Evolutionary conservation across 2,113 vertebrate species (phyloP).

Genomic region (Danio rerio): DNA sequence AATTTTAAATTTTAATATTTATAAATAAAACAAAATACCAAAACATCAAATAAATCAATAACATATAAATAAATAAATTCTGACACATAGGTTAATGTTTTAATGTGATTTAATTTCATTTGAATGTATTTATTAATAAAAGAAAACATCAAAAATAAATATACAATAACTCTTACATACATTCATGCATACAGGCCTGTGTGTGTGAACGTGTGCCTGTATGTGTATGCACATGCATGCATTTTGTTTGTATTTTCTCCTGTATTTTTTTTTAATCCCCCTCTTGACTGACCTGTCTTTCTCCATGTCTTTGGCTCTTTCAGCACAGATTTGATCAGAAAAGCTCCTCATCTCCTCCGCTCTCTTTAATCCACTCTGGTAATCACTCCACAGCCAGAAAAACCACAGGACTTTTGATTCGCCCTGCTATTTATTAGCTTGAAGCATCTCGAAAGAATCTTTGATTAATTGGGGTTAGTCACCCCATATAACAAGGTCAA

Average conservation of each 20-base stretch:
- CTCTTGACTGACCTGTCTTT: conserved; percentile 54
- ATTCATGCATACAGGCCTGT: too few relatives aligned
- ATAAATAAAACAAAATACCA: too few relatives aligned
- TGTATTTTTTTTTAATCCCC: conserved; percentile 53
- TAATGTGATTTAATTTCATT: too few relatives aligned
- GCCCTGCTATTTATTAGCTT: conserved; percentile 83
- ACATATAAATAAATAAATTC: too few relatives aligned
- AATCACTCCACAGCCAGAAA: conserved; percentile 70
- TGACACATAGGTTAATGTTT: too few relatives aligned
- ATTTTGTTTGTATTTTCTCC: background rate
- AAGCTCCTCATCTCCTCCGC: conserved; percentile 60
- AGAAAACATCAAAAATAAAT: too few relatives aligned
- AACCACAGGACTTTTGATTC: conserved; percentile 71
- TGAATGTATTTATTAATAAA: too few relatives aligned
- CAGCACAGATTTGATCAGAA: conserved; percentile 61
- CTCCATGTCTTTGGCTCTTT: conserved; percentile 33
- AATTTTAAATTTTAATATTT: too few relatives aligned
- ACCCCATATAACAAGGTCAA: conserved; percentile 88
- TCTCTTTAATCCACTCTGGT: conserved; percentile 66
- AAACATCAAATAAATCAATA: too few relatives aligned
- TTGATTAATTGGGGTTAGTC: conserved; percentile 94
- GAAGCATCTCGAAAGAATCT: conserved; percentile 84
- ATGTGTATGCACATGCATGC: too few relatives aligned
- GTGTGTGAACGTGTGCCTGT: too few relatives aligned
- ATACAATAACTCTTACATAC: too few relatives aligned